phyloP scores from a whole-genome alignment of 2,113 vertebrate species.

The Poeciliopsis turrubarensis region DNA sequence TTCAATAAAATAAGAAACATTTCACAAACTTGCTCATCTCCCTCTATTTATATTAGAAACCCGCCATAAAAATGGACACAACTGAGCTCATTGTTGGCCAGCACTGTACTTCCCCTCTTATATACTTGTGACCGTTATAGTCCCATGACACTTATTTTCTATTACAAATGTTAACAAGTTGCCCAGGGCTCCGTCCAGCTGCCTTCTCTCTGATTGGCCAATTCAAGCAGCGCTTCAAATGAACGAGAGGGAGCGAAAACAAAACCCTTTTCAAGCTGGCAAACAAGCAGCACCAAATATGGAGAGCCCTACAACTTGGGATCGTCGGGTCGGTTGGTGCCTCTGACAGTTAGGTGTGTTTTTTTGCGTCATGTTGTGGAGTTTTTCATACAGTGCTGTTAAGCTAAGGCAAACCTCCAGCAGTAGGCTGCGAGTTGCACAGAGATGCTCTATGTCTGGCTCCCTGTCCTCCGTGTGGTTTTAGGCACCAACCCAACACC shows the following conservation, averaged over 20 bases:
- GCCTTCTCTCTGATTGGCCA: slow-evolving; percentile 59
- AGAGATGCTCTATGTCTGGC: slow-evolving; percentile 77
- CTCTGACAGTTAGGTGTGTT: slow-evolving; percentile 72
- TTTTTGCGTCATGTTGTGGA: slow-evolving; percentile 64
- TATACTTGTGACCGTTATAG: slow-evolving; percentile 32
- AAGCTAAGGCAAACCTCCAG: slow-evolving; percentile 65
- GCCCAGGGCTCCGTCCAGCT: slow-evolving; percentile 29
- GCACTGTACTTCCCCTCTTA: slow-evolving; percentile 1
- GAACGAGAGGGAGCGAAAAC: neutral
- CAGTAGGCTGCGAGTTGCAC: slow-evolving; percentile 60
- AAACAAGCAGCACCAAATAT: slow-evolving; percentile 65
- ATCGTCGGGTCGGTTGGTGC: slow-evolving; percentile 64
- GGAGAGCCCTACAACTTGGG: slow-evolving; percentile 38
- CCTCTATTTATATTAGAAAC: slow-evolving; percentile 27
- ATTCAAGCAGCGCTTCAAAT: slow-evolving; percentile 40
- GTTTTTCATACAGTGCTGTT: slow-evolving; percentile 64
- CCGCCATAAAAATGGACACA: neutral
- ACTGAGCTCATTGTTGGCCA: slow-evolving; percentile 31
- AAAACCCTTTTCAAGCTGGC: neutral
- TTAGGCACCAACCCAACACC: slow-evolving; percentile 75
- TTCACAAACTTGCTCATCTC: slow-evolving; percentile 13
- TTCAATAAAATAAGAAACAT: slow-evolving; percentile 76
- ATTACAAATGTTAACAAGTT: slow-evolving; percentile 34
- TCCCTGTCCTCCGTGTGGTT: slow-evolving; percentile 74
- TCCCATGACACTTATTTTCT: slow-evolving; percentile 52